Evolutionary conservation across 2,888 invertebrate species (phyloP), one percentile per base, ranked within the genome.

Genomic region (Meloe dianella): DNA sequence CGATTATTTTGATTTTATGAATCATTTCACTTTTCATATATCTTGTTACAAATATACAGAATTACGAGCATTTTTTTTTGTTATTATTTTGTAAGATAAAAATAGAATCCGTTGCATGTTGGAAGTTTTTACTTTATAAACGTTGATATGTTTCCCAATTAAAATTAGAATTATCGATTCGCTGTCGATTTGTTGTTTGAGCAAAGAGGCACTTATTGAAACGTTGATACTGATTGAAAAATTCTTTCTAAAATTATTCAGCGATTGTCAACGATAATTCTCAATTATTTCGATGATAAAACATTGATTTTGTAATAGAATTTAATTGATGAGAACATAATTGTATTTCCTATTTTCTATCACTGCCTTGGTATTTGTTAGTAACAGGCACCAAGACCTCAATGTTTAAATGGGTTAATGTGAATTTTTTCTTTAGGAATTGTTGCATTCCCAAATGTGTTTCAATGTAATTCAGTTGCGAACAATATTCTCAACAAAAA

Each of bases 331-430:
- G 62, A 66, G 66, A 70, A 63, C n/a, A n/a, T n/a, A 69, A 58
- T 60, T 75, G 75, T 75, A 77, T 77, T 75, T 76, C 78, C 77
- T 9, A 20, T 54, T 24, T 47, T 6, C 41, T 20, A 20, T 10
- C 20, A 2, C 9, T 54, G 20, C 24, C 24, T 78, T 78, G 79
- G 80, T 79, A 72, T 76, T 77, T 64, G 61, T 67, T 69, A 66
- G 80, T 77, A 71, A 78, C 69, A 68, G 75, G 77, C 75, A 80
- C 81, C 73, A 73, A 77, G 77, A 65, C 77, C 79, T 73, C 75
- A 72, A 78, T 80, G 73, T 73, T 71, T 66, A 74, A 74, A 71
- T 77, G 70, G 77, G 78, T 75, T 77, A 77, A 77, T 73, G 73
- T 72, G 69, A 71, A 74, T 73, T 67, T 71, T 59, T 62, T 64